Evolutionary conservation across 2,797 vertebrate genomes (phyloP).

Genomic region (Cossypha niveicapilla): DNA sequence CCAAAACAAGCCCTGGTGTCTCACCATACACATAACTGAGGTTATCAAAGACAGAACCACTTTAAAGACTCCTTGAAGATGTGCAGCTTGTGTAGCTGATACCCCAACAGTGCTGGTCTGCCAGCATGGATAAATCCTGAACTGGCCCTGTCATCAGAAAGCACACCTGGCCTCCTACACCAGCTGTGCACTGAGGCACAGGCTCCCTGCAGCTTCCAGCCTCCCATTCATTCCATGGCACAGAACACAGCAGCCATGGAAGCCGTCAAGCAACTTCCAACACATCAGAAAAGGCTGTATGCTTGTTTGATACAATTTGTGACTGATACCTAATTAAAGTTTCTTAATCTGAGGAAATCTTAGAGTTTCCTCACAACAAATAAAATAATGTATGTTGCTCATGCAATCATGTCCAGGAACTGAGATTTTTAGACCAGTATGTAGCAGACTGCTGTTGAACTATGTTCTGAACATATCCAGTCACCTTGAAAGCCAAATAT

Average conservation of each 20-base stretch:
- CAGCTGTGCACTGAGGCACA: background rate
- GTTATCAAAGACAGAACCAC: background rate
- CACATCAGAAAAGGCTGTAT: background rate
- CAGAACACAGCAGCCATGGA: background rate
- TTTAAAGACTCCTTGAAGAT: background rate
- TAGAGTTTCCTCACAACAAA: background rate
- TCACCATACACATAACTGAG: background rate
- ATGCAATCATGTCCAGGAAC: background rate
- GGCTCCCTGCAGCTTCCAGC: background rate
- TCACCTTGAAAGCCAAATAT: background rate
- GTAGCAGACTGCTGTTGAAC: background rate
- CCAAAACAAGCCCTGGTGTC: background rate
- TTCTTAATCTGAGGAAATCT: too few relatives aligned
- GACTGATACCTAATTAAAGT: background rate
- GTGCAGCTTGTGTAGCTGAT: background rate
- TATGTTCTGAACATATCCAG: background rate
- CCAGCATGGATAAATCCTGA: background rate
- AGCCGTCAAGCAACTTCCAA: background rate
- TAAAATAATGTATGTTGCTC: background rate
- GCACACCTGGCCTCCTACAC: background rate
- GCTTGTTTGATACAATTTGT: background rate
- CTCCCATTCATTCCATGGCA: background rate
- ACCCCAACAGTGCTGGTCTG: background rate
- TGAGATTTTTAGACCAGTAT: background rate
- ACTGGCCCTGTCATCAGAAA: background rate